Evolutionary conservation across 23 tunicate genomes (phyloP), one percentile per base, ranked within the genome.

Genomic region (Styela plicata): DNA sequence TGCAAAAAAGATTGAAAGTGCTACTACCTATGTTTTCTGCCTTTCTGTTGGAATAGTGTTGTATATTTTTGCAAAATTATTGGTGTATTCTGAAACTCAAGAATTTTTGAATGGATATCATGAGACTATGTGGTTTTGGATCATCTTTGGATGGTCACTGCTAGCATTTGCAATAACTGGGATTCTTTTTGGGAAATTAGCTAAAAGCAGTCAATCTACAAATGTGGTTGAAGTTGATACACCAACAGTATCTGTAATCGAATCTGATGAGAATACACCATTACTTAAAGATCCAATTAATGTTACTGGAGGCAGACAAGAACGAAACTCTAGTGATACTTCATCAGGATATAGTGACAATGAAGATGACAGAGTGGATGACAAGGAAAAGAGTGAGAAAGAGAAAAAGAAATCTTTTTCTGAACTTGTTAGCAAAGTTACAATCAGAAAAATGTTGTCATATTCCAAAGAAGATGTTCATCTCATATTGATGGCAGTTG

Each of bases 381-480:
- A 71, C 5, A 66, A 66, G 17, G 34, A 71, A 3, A 71, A 71
- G 17, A 34, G 26, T 33, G 34, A 71, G 3, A 32, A 71, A 29
- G 77, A 71, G 3, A 53, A 86, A 2, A 64, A 87, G 36, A 89
- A 83, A 71, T 36, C 35, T 24, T 63, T 70, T 64, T 0, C 13
- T 27, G 77, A 89, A 80, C 69, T 79, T 21, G 67, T 76, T 25
- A 85, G 63, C 80, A 90, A 82, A 76, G 96, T 79, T 67, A 90
- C 86, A 0, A 25, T 90, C 1, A 36, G 66, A 2, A 80, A 82
- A 74, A 75, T 90, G 86, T 64, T 90, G 25, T 85, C 89, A 1
- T 90, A 81, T 74, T 71, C 85, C 2, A 24, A 73, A 18, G 83
- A 78, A 23, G 96, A 90, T 61, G 63, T 84, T 74, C 83, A 70